These are phyloP conservation scores for Synanceia verrucosa DNA, from an alignment of 2,797 vertebrate species.

Conservation along the genomic window DNA sequence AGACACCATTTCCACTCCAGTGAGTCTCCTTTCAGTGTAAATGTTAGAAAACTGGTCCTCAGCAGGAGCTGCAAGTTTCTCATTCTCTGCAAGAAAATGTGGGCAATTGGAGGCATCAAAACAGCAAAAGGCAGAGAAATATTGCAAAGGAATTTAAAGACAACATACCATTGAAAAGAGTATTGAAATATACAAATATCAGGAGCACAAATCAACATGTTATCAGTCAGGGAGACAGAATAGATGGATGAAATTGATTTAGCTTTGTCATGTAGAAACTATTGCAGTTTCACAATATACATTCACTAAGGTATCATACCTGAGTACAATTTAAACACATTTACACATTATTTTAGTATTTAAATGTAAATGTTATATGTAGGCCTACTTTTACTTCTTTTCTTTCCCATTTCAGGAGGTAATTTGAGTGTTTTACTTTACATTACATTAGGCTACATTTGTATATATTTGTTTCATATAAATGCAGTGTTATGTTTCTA, in stretches of 20 bases:
- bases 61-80: not conserved
- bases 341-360: not conserved
- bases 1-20: not conserved
- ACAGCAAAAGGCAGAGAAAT: too few species aligned
- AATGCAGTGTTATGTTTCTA: not conserved
- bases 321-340: too few species aligned
- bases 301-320: not conserved
- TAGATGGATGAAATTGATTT: not conserved
- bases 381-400: not conserved
- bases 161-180: too few species aligned
- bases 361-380: too few species aligned
- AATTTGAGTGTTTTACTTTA: not conserved
- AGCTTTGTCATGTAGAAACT: too few species aligned
- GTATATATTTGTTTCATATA: not conserved
- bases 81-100: not conserved
- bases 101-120: too few species aligned
- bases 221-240: not conserved
- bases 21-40: slow-evolving; percentile 3
- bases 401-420: not conserved
- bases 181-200: too few species aligned
- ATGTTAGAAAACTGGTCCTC: not conserved
- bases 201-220: not conserved
- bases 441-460: not conserved
- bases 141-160: too few species aligned
- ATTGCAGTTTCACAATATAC: not conserved